A percentile compares a stretch with the other conserved stretches of the same genome.
Evolutionary conservation across 2,888 invertebrate species (phyloP).

Genomic region (Stramonita haemastoma): DNA sequence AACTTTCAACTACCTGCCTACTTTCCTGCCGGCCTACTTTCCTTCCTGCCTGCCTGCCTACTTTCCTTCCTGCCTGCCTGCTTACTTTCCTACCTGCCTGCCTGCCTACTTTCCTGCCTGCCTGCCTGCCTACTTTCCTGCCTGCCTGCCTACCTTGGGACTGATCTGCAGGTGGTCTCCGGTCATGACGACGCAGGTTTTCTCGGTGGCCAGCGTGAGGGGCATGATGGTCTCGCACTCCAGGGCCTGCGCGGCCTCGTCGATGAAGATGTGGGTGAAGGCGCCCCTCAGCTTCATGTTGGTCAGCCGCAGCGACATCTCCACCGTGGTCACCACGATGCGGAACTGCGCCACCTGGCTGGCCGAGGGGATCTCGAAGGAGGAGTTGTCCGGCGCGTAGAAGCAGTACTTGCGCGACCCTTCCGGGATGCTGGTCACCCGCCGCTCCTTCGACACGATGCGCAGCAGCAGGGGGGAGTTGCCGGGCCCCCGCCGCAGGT

Average conservation of each 20-base stretch:
- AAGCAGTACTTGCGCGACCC: conserved; percentile 68
- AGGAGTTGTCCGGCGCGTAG: conserved; percentile 50
- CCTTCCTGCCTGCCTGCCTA: no score
- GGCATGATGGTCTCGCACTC: conserved; percentile 75
- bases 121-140: no score
- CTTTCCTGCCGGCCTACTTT: no score
- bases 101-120: no score
- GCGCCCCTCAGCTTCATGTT: conserved; percentile 57
- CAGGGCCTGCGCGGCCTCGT: conserved; percentile 70
- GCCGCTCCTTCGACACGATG: conserved; percentile 65
- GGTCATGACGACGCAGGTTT: conserved; percentile 73
- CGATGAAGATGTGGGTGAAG: conserved; percentile 74
- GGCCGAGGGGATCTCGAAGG: conserved; percentile 61
- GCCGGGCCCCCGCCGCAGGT: conserved; percentile 54
- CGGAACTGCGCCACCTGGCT: conserved; percentile 61
- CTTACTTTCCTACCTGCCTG: no score
- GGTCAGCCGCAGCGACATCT: conserved; percentile 64
- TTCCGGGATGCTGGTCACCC: conserved; percentile 61
- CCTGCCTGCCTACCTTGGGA: conserved; percentile 53
- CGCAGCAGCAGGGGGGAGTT: conserved; percentile 51
- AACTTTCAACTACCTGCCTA: no score
- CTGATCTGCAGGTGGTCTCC: conserved; percentile 76
- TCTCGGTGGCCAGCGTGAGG: conserved; percentile 67
- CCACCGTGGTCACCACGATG: conserved; percentile 72
- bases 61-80: no score